A percentile compares a stretch with the other conserved stretches of the same genome.
Evolutionary conservation across 2,797 vertebrate species (phyloP).

Genomic region (Pachyuromys duprasi): DNA sequence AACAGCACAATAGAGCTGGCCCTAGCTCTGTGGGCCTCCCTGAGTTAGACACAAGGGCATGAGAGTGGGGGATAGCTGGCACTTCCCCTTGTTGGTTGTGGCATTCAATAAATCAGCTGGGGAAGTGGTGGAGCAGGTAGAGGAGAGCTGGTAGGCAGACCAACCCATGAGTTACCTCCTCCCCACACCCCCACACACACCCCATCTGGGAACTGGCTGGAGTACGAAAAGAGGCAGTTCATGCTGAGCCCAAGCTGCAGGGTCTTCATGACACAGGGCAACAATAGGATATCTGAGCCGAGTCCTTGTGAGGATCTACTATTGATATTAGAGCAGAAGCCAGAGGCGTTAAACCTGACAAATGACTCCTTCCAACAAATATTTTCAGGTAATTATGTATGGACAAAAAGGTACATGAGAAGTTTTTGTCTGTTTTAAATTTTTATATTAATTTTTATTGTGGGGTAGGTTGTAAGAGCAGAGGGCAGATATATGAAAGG

Average conservation of each 20-base stretch:
- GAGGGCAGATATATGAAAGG: not conserved
- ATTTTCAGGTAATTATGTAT: not conserved
- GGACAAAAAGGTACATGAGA: not conserved
- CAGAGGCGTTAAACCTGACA: not conserved
- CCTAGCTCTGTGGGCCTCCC: too few species aligned
- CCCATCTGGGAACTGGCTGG: not conserved
- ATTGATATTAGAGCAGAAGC: not conserved
- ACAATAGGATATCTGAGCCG: not conserved
- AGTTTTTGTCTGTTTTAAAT: not conserved
- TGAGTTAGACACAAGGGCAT: too few species aligned
- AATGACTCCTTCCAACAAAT: not conserved
- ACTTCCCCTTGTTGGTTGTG: not conserved
- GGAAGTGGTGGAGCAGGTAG: not conserved
- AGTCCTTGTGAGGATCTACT: not conserved
- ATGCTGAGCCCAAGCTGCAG: not conserved
- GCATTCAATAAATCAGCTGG: not conserved
- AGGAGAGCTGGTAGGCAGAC: not conserved
- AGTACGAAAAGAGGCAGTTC: not conserved
- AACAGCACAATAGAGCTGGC: too few species aligned
- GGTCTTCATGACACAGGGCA: not conserved
- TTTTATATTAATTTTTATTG: not conserved
- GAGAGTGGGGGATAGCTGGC: not conserved
- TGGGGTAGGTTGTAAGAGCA: not conserved
- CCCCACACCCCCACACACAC: too few species aligned
- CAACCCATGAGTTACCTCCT: not conserved